Conservation (phyloP, 1,140 invertebrate species). For the Fopius arisanus region DNA sequence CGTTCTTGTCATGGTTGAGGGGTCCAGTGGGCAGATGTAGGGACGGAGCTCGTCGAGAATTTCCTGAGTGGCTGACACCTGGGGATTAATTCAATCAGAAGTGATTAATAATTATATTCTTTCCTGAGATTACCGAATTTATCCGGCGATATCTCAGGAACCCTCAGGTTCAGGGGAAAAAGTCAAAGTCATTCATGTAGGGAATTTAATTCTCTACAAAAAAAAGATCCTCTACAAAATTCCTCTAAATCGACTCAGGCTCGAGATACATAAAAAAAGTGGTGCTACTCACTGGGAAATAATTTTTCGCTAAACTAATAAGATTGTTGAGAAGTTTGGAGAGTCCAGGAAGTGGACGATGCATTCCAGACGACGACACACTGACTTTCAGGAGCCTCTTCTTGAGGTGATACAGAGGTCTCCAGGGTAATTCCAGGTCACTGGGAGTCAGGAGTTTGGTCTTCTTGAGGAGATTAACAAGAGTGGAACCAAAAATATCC, state of each 20-base stretch:
- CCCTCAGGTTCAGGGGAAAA: no score
- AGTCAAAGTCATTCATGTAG: no score
- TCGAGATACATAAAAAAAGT: no score
- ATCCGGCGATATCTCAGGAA: no score
- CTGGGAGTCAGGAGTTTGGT: conserved; percentile 77
- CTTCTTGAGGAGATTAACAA: conserved; percentile 72
- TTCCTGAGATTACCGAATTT: no score
- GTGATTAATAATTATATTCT: neutral
- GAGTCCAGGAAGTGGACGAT: conserved; percentile 67
- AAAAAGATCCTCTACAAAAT: no score
- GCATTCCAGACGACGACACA: conserved; percentile 68
- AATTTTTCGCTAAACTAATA: conserved; percentile 50
- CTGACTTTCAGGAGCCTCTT: conserved; percentile 60
- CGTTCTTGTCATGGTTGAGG: conserved; percentile 66
- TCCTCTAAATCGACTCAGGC: no score
- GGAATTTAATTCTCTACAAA: no score
- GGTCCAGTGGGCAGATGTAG: conserved; percentile 75
- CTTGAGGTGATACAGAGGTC: conserved; percentile 80
- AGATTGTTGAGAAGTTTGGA: conserved; percentile 46
- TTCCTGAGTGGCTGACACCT: conserved; percentile 78
- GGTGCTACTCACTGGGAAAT: conserved; percentile 55
- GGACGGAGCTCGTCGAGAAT: conserved; percentile 87
- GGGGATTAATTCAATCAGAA: conserved; percentile 29
- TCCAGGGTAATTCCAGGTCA: conserved; percentile 86
- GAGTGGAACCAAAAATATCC: conserved; percentile 71